Evolutionary conservation across 2,797 vertebrate species (phyloP), one percentile per base, ranked within the genome.

Genomic region (Pelobates cultripes): DNA sequence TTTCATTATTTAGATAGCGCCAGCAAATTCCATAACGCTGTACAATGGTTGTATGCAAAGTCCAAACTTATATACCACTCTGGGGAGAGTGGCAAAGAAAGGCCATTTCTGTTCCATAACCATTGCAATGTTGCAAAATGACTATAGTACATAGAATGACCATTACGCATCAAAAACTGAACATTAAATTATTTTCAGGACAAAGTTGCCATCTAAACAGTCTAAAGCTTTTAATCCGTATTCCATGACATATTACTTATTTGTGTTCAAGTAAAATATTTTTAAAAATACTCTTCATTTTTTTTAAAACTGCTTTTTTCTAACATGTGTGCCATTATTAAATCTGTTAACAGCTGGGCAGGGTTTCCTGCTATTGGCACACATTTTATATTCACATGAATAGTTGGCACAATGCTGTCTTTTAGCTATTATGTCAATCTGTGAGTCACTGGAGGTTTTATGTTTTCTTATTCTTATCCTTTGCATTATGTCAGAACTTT

Each of bases 291-390:
- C 28, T 28, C 70, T 66, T n/a, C n/a, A n/a, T n/a, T n/a, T n/a
- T n/a, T n/a, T n/a, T n/a, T n/a, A n/a, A n/a, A n/a, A n/a, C n/a
- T n/a, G n/a, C n/a, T 42, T 70, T 80, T 73, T 74, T 10, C 63
- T 47, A 73, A 55, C 57, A 79, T 73, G 71, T 73, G 47, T 43
- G 64, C 63, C 73, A 64, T 67, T 63, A 73, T 80, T 43, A 80
- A 60, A 73, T 85, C 88, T 78, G 86, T 90, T 90, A 86, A 89
- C 88, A 85, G 64, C 0, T 72, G 81, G 86, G 85, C 82, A 86
- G 76, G 83, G 67, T 85, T 91, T 92, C 87, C 88, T 91, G 83
- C 70, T 80, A n/a, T 79, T 81, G 3, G 67, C 71, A 81, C 64
- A 71, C 44, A 73, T 87, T 88, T 85, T 86, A 66, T 82, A 75